These are phyloP conservation scores for Lasioglossum malachurum DNA, from an alignment of 2,888 invertebrate genomes.

Conservation along the genomic window DNA sequence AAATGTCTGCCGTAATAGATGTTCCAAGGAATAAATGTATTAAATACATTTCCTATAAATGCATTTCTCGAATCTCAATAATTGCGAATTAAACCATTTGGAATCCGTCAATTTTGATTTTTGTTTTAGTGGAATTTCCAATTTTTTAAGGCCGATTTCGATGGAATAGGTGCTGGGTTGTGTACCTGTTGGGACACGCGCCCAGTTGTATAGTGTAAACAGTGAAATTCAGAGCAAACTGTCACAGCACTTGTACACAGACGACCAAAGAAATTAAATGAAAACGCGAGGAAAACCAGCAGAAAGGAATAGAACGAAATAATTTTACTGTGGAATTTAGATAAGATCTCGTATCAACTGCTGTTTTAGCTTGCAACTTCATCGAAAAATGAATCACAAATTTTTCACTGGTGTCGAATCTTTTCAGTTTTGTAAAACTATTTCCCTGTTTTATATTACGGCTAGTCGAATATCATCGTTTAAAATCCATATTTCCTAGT, in stretches of 20 bases:
- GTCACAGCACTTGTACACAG: background rate
- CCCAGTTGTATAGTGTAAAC: background rate
- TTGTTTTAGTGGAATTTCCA: too few relatives aligned
- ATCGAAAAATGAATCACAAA: background rate
- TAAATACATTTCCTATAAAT: too few relatives aligned
- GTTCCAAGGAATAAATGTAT: too few relatives aligned
- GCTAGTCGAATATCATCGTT: background rate
- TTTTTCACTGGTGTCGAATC: background rate
- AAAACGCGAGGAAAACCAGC: background rate
- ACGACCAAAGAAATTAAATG: background rate
- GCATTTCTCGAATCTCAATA: too few relatives aligned
- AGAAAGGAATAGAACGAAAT: background rate
- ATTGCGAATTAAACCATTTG: too few relatives aligned
- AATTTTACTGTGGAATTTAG: background rate
- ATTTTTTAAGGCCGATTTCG: too few relatives aligned
- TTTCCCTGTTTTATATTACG: background rate
- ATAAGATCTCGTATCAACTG: background rate
- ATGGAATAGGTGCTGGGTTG: background rate
- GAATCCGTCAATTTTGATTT: too few relatives aligned
- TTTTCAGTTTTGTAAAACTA: background rate
- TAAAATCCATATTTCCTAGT: too few relatives aligned
- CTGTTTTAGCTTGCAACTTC: background rate
- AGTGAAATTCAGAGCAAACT: slow-evolving; percentile 1
- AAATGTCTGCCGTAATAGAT: too few relatives aligned
- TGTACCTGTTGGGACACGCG: background rate